Evolutionary conservation across 2,113 vertebrate species (phyloP).

Genomic region (Corythornis vintsioides): DNA sequence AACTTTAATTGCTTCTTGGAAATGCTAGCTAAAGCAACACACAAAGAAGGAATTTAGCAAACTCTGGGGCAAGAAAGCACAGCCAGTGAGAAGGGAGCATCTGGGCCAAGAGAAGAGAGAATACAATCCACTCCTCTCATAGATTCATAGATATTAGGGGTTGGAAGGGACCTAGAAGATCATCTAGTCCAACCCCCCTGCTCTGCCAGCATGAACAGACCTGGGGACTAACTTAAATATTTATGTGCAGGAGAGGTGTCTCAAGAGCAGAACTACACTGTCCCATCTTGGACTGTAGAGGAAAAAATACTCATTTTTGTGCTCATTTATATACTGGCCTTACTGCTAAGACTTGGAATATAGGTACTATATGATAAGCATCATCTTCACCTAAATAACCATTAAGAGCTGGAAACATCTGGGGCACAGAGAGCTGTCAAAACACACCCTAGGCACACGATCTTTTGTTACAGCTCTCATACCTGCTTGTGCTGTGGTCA

Average conservation of each 20-base stretch:
- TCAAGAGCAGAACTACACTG: background rate
- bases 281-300: background rate
- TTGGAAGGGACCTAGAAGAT: too few relatives aligned
- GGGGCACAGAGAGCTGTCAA: background rate
- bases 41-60: background rate
- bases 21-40: background rate
- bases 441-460: background rate
- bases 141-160: too few relatives aligned
- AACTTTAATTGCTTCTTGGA: background rate
- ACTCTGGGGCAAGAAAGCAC: background rate
- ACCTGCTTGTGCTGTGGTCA: background rate
- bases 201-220: background rate
- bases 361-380: background rate
- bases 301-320: background rate
- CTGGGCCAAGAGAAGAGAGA: background rate
- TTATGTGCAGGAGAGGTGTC: background rate
- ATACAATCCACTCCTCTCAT: background rate
- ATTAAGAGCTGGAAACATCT: background rate
- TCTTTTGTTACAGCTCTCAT: background rate
- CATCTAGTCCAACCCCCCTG: too few relatives aligned
- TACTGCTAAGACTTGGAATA: background rate
- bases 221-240: background rate
- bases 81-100: background rate
- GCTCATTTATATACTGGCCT: background rate
- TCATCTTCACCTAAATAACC: background rate